Conservation (phyloP, 2,797 vertebrate genomes). For the Hydrophis major region DNA sequence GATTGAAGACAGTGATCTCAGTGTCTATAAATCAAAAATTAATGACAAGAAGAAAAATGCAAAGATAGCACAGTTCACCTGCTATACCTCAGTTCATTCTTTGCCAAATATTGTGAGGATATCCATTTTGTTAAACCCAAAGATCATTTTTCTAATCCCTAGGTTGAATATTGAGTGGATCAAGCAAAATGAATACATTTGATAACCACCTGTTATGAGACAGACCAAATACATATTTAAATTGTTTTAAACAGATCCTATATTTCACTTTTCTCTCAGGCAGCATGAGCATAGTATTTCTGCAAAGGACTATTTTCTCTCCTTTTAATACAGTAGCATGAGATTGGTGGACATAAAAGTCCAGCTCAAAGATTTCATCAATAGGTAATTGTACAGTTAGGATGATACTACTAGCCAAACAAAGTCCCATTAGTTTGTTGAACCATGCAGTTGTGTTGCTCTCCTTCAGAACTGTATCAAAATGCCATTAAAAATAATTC, state of each 20-base stretch:
- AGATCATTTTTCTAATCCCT: conserved; percentile 18
- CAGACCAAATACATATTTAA: conserved; percentile 11
- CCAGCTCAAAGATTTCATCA: background rate
- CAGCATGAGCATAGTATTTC: background rate
- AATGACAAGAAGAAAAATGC: background rate
- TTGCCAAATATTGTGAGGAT: background rate
- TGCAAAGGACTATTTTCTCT: background rate
- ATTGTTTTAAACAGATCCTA: background rate
- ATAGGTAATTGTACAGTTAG: too few species aligned
- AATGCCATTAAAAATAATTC: background rate
- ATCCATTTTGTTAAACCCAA: background rate
- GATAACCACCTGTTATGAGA: conserved; percentile 14
- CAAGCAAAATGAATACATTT: background rate
- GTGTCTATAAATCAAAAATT: background rate
- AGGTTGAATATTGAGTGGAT: background rate
- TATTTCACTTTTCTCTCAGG: background rate
- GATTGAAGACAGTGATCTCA: background rate
- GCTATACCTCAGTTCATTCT: background rate
- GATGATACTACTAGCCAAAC: background rate
- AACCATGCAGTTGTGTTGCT: background rate
- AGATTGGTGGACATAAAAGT: background rate
- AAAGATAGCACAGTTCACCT: background rate
- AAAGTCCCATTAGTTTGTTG: background rate
- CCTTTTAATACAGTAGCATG: background rate
- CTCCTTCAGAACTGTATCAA: background rate